Evolutionary conservation across 2,113 vertebrate species (phyloP), one percentile per base, ranked within the genome.

Genomic region (Scalopus aquaticus): DNA sequence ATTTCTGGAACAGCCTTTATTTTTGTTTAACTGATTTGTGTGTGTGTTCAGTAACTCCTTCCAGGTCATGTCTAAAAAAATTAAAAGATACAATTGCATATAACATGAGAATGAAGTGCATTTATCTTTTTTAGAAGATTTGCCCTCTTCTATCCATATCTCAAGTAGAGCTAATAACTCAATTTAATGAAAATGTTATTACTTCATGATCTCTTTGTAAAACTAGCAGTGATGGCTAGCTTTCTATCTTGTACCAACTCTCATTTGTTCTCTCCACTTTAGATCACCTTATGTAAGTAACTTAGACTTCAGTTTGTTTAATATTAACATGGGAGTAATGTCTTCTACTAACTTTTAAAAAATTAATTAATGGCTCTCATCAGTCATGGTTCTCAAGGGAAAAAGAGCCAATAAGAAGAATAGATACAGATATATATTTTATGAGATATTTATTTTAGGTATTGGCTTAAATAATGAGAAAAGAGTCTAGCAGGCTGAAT

Each of bases 11-110:
- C 62, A 93, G 30, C 4, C 69, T 93, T 92, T 84, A 9, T 88
- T 92, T 90, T 94, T 28, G 62, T 44, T 73, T 80, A 42, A 62
- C 58, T 79, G 54, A 65, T 91, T 35, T 49, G 46, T 49, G 46
- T 49, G 46, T 49, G 46, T 49, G 46, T 49, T 90, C 12, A 88
- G 42, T 93, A 96, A 95, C 95, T 96, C 88, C 86, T 94, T 96
- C 96, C 6, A 42, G 87, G 93, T 80, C 26, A 87, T 90, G 28
- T 93, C 76, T 97, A 94, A 64, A 65, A 72, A 81, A 79, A 42
- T 67, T 42, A 69, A 20, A 20, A 35, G 72, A 24, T 32, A 64
- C 35, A 70, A 80, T 90, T 64, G 51, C 82, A 51, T 24, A 12
- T 44, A 39, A 67, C 82, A 8, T 22, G 37, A 85, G 56, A 90